Percentiles rank a stretch among this genome's conserved stretches.
Evolutionary conservation across 2,113 vertebrate species (phyloP).

Genomic region (Pseudolaguvia tuberculata): DNA sequence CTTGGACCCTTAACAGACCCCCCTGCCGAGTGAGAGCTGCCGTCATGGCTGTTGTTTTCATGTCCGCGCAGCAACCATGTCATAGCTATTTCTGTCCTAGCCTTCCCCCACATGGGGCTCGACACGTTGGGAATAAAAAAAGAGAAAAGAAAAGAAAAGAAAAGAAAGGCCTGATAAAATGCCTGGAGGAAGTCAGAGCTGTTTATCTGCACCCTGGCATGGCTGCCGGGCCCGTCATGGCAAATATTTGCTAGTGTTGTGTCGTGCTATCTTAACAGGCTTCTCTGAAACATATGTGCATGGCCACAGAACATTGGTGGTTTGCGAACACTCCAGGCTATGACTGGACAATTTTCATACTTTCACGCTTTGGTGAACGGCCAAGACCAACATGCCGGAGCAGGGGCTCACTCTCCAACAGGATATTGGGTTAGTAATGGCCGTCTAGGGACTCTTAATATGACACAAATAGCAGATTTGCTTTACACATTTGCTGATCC

Average conservation of each 20-base stretch:
- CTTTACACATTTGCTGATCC: conserved; percentile 54
- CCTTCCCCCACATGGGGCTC: conserved; percentile 50
- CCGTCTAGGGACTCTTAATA: conserved; percentile 62
- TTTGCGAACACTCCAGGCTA: conserved; percentile 58
- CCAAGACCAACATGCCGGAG: conserved; percentile 69
- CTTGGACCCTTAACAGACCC: conserved; percentile 18
- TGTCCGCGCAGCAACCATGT: conserved; percentile 50
- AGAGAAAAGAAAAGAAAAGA: no score
- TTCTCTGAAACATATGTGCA: conserved; percentile 54
- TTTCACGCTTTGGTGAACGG: conserved; percentile 64
- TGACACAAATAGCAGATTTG: conserved; percentile 60
- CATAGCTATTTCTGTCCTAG: conserved; percentile 56
- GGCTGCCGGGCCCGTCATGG: conserved; percentile 48
- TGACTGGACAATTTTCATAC: conserved; percentile 73
- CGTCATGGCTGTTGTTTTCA: conserved; percentile 46
- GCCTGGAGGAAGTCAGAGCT: conserved; percentile 62
- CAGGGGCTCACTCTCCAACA: conserved; percentile 65
- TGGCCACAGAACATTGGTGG: conserved; percentile 58
- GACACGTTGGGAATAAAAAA: conserved; percentile 60
- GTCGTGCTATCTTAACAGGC: conserved; percentile 39
- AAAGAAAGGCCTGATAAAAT: conserved; percentile 61
- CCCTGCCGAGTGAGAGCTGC: conserved; percentile 41
- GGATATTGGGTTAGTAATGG: conserved; percentile 73
- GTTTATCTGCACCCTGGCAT: conserved; percentile 66
- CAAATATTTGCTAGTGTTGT: conserved; percentile 48